phyloP scores from a whole-genome alignment of 2,797 vertebrate genomes.

The Carcharodon carcharias region DNA sequence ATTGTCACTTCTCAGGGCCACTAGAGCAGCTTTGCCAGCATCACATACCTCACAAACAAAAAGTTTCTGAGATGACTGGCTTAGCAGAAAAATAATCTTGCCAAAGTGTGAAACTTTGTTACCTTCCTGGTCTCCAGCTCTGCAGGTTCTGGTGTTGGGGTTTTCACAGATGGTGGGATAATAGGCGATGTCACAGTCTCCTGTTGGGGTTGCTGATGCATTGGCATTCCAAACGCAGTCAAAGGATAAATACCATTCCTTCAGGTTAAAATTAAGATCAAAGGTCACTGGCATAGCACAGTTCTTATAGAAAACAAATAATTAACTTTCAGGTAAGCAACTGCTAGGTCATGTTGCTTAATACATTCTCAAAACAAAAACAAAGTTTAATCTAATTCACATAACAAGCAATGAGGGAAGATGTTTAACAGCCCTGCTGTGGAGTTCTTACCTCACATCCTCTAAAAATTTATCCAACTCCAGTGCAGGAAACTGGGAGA shows the following conservation, averaged over 20 bases:
- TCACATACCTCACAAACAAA: neutral
- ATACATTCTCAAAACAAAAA: neutral
- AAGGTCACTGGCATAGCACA: neutral
- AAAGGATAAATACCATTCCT: conserved; percentile 97
- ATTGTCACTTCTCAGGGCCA: neutral
- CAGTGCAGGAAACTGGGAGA: conserved; percentile 89
- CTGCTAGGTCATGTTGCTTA: neutral
- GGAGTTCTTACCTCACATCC: conserved; percentile 76
- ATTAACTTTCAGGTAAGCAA: neutral
- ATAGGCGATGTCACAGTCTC: conserved; percentile 88
- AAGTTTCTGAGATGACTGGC: too few species aligned
- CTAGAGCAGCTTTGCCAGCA: neutral
- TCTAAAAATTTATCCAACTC: conserved; percentile 97
- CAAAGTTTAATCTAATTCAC: neutral
- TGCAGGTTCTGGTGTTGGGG: conserved; percentile 88
- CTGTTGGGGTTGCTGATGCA: conserved; percentile 89
- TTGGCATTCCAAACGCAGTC: conserved; percentile 86
- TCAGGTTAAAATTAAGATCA: conserved; percentile 17
- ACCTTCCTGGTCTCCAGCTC: conserved; percentile 96
- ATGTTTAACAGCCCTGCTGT: neutral
- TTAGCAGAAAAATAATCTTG: neutral
- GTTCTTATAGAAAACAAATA: conserved; percentile 3
- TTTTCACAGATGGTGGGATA: conserved; percentile 87
- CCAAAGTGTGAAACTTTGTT: conserved; percentile 39
- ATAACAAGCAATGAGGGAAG: conserved; percentile 27